Base-by-base conservation (phyloP, 2,113 vertebrate species). In the Oryzias celebensis region DNA sequence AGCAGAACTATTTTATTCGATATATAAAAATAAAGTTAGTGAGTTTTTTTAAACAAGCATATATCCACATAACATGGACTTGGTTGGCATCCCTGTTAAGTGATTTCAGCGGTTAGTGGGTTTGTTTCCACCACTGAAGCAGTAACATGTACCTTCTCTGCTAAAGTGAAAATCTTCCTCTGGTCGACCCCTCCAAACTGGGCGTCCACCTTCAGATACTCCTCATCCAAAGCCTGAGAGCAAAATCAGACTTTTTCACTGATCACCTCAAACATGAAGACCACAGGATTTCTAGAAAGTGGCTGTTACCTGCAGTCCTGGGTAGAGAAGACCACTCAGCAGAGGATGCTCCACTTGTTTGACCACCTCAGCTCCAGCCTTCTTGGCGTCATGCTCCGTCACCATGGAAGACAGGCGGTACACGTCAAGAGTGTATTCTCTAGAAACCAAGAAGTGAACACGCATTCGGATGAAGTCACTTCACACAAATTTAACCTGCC, bases 141-240 rank as follows among this genome's bases (percentile, higher is more conserved):
- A 48, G 7, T 3, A 18, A 18, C 12, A 48, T 10, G 12, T 66
- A 99, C 97, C 95, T 99, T 99, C 82, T 99, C 97, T 7, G 97
- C 96, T 56, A 99, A 93, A 45, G 96, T 98, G 86, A 99, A 99
- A 74, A 99, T 99, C 85, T 99, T 99, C 83, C 97, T 95, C 90
- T 99, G 97, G 71, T 99, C 97, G 43, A 98, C 89, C 18, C 97
- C 97, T 79, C 97, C 97, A 83, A 99, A 99, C 81, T 99, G 97
- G 0, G 96, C 97, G 0, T 98, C 97, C 1, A 97, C 97, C 80
- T 98, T 96, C 73, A 99, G 87, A 72, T 98, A 96, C 15, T 99
- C 96, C 87, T 99, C 97, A 81, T 99, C 97, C 85, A 99, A 87
- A 10, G 96, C 97, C 97, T 99, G 83, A 20, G 4, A 8, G 64